A percentile compares a stretch with the other conserved stretches of the same genome.
phyloP scores from a whole-genome alignment of 1,140 invertebrate genomes.

The Drosophila tristis region DNA sequence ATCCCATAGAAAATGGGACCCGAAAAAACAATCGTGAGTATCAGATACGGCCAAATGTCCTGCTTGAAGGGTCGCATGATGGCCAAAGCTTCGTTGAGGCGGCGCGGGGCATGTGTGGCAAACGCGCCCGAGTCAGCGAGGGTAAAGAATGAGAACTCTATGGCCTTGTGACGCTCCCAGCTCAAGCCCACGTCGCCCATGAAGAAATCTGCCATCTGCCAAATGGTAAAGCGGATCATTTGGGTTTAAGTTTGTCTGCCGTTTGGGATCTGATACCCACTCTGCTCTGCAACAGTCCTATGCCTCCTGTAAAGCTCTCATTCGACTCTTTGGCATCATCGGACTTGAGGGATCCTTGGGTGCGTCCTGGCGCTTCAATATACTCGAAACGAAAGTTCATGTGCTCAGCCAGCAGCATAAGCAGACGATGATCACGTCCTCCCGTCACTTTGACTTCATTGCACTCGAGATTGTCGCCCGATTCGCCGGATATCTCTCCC shows the following conservation, averaged over 20 bases:
- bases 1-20: conserved; percentile 86
- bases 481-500: not conserved
- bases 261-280: conserved; percentile 77
- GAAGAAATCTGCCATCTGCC: conserved; percentile 88
- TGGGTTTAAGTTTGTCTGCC: not conserved
- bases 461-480: conserved; percentile 56
- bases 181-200: conserved; percentile 89
- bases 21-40: conserved; percentile 85
- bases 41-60: conserved; percentile 87
- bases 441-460: conserved; percentile 87
- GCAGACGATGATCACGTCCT: conserved; percentile 88
- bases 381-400: conserved; percentile 89
- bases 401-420: conserved; percentile 86
- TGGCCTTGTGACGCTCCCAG: conserved; percentile 87
- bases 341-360: conserved; percentile 87
- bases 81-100: conserved; percentile 88
- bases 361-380: conserved; percentile 88
- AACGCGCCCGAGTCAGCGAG: conserved; percentile 89
- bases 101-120: conserved; percentile 88
- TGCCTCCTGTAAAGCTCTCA: conserved; percentile 88
- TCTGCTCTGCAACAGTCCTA: conserved; percentile 88
- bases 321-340: conserved; percentile 85
- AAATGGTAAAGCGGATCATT: not conserved
- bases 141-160: conserved; percentile 90
- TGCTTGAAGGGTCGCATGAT: conserved; percentile 88